Evolutionary conservation across 2,113 vertebrate species (phyloP).

Genomic region (Salvelinus sp.): DNA sequence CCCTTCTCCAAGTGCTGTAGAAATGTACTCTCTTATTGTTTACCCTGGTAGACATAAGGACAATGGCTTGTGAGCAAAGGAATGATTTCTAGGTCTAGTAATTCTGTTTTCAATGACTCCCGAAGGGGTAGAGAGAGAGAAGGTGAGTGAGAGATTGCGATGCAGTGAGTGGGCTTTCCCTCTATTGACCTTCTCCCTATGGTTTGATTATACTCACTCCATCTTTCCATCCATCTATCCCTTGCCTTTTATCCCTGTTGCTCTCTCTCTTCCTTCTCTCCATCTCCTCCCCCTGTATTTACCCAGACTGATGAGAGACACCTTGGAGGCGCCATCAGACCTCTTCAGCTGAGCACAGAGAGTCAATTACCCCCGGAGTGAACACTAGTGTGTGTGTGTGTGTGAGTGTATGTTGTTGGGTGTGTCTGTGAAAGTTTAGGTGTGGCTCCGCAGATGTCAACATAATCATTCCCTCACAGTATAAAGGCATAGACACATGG

Average conservation of each 20-base stretch:
- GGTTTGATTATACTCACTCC: slow-evolving; percentile 28
- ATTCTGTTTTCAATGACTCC: too few relatives aligned
- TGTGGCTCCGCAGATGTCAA: not conserved
- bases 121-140: not conserved
- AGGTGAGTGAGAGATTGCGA: not conserved
- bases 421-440: not conserved
- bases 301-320: slow-evolving; percentile 37
- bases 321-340: slow-evolving; percentile 21
- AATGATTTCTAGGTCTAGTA: not conserved
- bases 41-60: not conserved
- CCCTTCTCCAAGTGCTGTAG: not conserved
- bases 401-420: not conserved
- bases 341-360: slow-evolving; percentile 15
- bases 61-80: not conserved
- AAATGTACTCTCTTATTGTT: not conserved
- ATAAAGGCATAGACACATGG: too few relatives aligned
- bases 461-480: too few relatives aligned
- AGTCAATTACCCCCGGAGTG: slow-evolving; percentile 21
- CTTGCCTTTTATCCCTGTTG: not conserved
- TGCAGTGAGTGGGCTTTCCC: too few relatives aligned
- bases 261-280: slow-evolving; percentile 21
- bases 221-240: not conserved
- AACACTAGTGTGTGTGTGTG: not conserved
- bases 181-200: not conserved
- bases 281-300: slow-evolving; percentile 34